Conservation (phyloP, 2,113 vertebrate species). For the Paedocypris sp. region DNA sequence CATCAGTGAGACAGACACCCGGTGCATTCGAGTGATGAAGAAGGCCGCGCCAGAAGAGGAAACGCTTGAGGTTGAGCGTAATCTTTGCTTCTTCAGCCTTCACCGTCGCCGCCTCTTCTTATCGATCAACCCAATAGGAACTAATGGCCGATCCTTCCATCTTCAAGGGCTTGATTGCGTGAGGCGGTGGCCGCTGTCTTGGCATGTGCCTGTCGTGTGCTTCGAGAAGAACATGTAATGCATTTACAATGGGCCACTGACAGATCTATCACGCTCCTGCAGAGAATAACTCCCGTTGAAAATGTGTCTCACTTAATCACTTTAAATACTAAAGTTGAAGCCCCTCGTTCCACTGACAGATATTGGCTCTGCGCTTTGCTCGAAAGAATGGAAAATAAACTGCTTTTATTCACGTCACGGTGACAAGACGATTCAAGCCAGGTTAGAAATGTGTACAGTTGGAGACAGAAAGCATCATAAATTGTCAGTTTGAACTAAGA, state of each 20-base stretch:
- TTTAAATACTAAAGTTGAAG: not conserved
- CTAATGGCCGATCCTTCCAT: not conserved
- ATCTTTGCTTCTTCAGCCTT: constrained; percentile 1
- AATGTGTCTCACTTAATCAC: not conserved
- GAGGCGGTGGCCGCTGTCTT: not conserved
- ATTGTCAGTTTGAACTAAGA: no score
- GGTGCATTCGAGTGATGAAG: constrained; percentile 7
- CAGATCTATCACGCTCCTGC: not conserved
- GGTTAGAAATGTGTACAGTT: no score
- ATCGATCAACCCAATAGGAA: constrained; percentile 18
- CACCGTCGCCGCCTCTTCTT: constrained; percentile 11
- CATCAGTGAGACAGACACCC: constrained; percentile 15
- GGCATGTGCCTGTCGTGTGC: not conserved
- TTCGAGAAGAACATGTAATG: not conserved
- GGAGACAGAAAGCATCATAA: no score
- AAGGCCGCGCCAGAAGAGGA: constrained; percentile 5
- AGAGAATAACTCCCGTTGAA: not conserved
- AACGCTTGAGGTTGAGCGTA: constrained; percentile 4
- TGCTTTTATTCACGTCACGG: no score
- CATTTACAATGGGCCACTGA: constrained; percentile 3
- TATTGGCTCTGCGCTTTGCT: no score
- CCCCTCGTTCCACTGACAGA: no score
- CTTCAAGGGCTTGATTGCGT: constrained; percentile 1
- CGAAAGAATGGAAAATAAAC: no score
- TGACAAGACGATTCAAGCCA: no score